Percentiles rank a stretch among this genome's conserved stretches.
Evolutionary conservation across 2,113 vertebrate species (phyloP).

Genomic region (Alligator mississippiensis): DNA sequence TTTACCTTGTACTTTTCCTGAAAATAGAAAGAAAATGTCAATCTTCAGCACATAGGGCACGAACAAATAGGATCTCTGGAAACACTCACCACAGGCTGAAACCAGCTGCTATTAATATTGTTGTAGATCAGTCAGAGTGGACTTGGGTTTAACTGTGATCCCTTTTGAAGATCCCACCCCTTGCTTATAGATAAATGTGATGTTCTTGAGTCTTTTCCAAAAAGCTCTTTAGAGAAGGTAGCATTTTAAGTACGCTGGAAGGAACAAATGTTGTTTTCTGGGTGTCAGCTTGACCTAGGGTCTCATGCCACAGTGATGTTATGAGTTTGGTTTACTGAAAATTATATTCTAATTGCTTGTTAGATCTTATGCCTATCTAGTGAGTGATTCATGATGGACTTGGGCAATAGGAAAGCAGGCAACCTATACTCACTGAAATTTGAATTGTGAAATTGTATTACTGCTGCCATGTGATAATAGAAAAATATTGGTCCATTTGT

Average conservation of each 20-base stretch:
- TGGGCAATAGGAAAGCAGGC: background rate
- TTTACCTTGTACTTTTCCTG: background rate
- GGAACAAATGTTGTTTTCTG: background rate
- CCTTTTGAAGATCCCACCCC: constrained; percentile 10
- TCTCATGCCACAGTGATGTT: background rate
- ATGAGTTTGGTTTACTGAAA: background rate
- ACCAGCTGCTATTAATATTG: constrained; percentile 14
- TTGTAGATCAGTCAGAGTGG: constrained; percentile 1
- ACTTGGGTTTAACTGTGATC: background rate
- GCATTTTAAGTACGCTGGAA: background rate
- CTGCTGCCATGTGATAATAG: background rate
- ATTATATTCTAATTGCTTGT: constrained; percentile 41
- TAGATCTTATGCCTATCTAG: background rate
- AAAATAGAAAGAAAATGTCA: background rate
- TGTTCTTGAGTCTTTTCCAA: constrained; percentile 29
- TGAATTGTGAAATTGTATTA: constrained; percentile 1
- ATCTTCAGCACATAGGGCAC: background rate
- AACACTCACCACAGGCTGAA: constrained; percentile 11
- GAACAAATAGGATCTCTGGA: constrained; percentile 19
- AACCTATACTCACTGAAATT: background rate
- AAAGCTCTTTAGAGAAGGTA: constrained; percentile 2
- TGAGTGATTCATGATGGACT: background rate
- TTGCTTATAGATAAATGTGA: constrained; percentile 1
- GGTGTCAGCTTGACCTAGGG: constrained; percentile 2
- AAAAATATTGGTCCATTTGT: background rate